Evolutionary conservation across 2,888 invertebrate species (phyloP).

Genomic region (Herminia tarsipennalis): DNA sequence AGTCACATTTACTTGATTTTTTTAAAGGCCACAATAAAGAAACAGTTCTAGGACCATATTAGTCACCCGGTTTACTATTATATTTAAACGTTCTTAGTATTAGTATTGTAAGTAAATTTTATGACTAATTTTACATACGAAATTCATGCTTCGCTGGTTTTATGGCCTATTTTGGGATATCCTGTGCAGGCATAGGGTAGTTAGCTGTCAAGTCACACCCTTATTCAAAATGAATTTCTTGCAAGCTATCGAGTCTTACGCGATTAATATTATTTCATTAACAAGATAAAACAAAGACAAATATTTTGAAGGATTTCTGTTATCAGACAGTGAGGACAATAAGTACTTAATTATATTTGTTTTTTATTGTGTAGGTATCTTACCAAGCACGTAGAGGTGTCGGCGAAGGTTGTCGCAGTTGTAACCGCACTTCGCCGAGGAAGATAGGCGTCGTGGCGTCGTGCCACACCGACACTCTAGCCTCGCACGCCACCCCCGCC

Average conservation of each 20-base stretch:
- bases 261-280: too few relatives aligned
- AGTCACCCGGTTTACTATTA: neutral
- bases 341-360: too few relatives aligned
- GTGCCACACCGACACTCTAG: constrained; percentile 94
- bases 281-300: too few relatives aligned
- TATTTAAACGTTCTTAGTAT: constrained; percentile 2
- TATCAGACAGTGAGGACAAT: too few relatives aligned
- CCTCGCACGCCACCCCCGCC: constrained; percentile 91
- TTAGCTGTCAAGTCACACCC: too few relatives aligned
- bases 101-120: neutral
- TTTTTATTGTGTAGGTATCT: too few relatives aligned
- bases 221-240: neutral
- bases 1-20: constrained; percentile 4
- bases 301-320: too few relatives aligned
- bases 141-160: neutral
- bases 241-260: too few relatives aligned
- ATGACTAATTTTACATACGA: neutral
- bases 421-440: constrained; percentile 94
- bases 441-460: constrained; percentile 94
- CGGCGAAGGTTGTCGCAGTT: constrained; percentile 88
- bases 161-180: too few relatives aligned
- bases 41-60: neutral
- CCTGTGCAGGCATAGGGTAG: too few relatives aligned
- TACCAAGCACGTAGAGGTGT: constrained; percentile 89
- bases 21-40: constrained; percentile 1